phyloP scores from a whole-genome alignment of 2,797 vertebrate species.

The Notamacropus eugenii region DNA sequence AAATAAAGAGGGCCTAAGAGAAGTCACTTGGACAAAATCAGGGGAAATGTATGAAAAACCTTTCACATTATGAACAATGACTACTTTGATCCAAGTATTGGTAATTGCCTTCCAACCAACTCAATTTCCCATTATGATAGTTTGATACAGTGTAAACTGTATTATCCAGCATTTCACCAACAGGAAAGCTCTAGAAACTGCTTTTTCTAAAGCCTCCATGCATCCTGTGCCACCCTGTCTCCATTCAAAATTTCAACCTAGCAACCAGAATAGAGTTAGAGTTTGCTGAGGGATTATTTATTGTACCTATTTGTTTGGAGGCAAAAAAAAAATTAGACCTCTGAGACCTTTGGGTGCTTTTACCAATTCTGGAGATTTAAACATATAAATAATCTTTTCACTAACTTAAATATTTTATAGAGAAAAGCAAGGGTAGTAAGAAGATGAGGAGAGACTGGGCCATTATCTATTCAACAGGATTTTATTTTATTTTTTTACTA shows the following conservation, averaged over 20 bases:
- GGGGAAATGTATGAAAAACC: constrained; percentile 39
- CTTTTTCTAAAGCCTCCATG: constrained; percentile 26
- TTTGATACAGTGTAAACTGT: constrained; percentile 28
- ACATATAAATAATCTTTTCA: background rate
- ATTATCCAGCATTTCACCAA: constrained; percentile 48
- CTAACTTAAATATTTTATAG: constrained; percentile 4
- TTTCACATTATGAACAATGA: constrained; percentile 49
- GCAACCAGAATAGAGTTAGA: constrained; percentile 38
- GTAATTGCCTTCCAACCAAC: constrained; percentile 38
- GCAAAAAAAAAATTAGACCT: background rate
- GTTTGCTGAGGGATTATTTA: constrained; percentile 26
- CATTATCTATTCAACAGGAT: constrained; percentile 10
- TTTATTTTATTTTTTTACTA: constrained; percentile 4
- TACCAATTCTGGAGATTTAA: constrained; percentile 27
- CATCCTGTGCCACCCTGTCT: background rate
- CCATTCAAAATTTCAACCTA: constrained; percentile 44
- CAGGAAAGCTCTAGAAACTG: constrained; percentile 40
- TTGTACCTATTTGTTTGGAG: constrained; percentile 32
- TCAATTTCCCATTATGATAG: constrained; percentile 27
- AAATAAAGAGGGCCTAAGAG: constrained; percentile 29
- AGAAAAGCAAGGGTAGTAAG: constrained; percentile 24
- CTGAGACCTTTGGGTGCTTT: constrained; percentile 7
- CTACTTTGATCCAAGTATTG: constrained; percentile 29
- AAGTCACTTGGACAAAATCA: constrained; percentile 41
- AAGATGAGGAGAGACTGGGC: background rate